phyloP scores from a whole-genome alignment of 2,888 invertebrate genomes.

The Herminia tarsipennalis region DNA sequence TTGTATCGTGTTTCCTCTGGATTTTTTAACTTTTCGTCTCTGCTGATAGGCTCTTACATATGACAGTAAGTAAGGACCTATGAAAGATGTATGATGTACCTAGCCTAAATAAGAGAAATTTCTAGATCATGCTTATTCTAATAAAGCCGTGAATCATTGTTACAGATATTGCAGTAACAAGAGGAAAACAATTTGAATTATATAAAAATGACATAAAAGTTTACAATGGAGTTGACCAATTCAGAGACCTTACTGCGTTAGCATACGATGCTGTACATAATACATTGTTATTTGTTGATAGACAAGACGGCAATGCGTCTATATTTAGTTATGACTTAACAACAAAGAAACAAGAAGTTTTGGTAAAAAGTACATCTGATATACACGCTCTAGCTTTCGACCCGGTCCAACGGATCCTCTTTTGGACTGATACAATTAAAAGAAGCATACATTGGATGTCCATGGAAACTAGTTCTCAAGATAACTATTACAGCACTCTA shows the following conservation, averaged over 20 bases:
- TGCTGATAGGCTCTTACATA: too few species aligned
- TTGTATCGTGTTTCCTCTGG: too few species aligned
- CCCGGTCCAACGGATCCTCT: conserved; percentile 88
- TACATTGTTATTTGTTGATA: conserved; percentile 89
- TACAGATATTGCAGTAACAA: conserved; percentile 92
- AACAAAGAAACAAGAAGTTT: conserved; percentile 69
- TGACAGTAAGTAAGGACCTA: too few species aligned
- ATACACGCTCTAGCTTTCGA: conserved; percentile 93
- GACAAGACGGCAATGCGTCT: conserved; percentile 87
- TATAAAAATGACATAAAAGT: conserved; percentile 73
- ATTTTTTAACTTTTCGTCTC: too few species aligned
- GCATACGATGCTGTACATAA: conserved; percentile 89
- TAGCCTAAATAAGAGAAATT: too few species aligned
- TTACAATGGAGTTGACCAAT: conserved; percentile 80
- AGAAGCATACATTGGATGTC: conserved; percentile 86
- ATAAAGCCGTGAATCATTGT: too few species aligned
- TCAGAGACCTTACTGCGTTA: conserved; percentile 87
- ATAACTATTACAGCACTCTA: conserved; percentile 69
- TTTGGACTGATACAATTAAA: conserved; percentile 91
- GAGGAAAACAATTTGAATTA: conserved; percentile 88
- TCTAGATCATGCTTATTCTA: too few species aligned
- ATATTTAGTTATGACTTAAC: conserved; percentile 86
- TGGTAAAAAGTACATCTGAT: conserved; percentile 81
- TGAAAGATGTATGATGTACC: too few species aligned
- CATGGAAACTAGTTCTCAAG: conserved; percentile 61